phyloP scores from a whole-genome alignment of 1,140 invertebrate genomes.

The Drosophila bipectinata region DNA sequence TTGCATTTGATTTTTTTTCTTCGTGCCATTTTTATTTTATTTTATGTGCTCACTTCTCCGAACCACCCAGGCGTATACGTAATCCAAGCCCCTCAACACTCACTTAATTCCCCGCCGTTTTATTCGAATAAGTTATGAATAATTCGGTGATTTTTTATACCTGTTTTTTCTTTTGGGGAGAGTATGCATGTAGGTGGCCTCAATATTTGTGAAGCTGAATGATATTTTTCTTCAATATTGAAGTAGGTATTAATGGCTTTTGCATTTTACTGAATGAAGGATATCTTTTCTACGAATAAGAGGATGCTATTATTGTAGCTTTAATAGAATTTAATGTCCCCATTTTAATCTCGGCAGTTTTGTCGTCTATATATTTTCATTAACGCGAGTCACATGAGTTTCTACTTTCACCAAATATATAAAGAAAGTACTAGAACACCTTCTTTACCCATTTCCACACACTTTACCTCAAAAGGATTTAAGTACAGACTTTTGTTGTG shows the following conservation, averaged over 20 bases:
- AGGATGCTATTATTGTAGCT: not conserved
- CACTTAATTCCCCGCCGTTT: conserved; percentile 37
- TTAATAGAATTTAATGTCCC: not conserved
- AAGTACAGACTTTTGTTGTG: conserved; percentile 26
- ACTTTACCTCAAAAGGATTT: conserved; percentile 14
- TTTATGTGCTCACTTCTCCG: conserved; percentile 12
- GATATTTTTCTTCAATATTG: not conserved
- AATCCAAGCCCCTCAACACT: conserved; percentile 14
- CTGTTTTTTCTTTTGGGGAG: not conserved
- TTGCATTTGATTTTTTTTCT: conserved; percentile 73
- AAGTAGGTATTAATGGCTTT: not conserved
- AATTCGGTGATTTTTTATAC: conserved; percentile 27
- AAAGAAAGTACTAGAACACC: conserved; percentile 19
- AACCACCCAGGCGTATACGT: conserved; percentile 6
- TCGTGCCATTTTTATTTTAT: conserved; percentile 10
- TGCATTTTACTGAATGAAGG: not conserved
- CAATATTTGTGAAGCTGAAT: not conserved
- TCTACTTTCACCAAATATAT: conserved; percentile 41
- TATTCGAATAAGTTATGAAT: conserved; percentile 41
- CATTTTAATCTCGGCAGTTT: conserved; percentile 32
- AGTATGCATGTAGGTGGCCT: not conserved
- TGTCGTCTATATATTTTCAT: conserved; percentile 64
- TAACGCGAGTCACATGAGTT: conserved; percentile 33
- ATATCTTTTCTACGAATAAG: not conserved
- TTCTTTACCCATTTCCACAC: conserved; percentile 17